Percentiles rank a stretch among this genome's conserved stretches.
Evolutionary conservation across 2,888 invertebrate genomes (phyloP).

Genomic region (Apamea monoglypha): DNA sequence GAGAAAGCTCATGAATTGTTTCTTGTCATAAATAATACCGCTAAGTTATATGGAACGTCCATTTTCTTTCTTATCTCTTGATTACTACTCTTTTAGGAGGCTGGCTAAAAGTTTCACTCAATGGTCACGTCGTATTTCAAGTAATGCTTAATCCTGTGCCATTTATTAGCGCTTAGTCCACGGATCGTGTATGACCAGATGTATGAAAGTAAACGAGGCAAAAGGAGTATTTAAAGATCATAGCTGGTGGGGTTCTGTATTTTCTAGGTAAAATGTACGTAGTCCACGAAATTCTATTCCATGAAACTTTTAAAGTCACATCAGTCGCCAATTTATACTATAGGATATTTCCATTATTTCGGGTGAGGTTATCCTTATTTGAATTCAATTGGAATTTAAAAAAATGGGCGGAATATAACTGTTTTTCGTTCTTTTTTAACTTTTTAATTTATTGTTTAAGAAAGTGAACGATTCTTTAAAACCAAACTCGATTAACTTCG

Average conservation of each 20-base stretch:
- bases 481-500: background rate
- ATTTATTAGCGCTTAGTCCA: background rate
- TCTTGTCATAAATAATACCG: slow-evolving; percentile 47
- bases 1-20: slow-evolving; percentile 52
- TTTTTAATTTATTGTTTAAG: no score
- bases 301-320: no score
- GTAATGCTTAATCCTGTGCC: background rate
- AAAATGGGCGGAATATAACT: background rate
- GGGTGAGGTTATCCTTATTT: background rate
- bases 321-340: background rate
- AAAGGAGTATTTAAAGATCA: background rate
- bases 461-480: background rate
- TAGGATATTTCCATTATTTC: background rate
- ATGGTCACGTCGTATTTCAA: background rate
- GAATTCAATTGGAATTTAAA: background rate
- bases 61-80: slow-evolving; percentile 47
- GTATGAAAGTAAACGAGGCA: background rate
- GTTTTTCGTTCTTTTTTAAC: background rate
- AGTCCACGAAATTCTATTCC: background rate
- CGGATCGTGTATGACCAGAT: background rate
- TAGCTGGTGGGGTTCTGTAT: background rate
- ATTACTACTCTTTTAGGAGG: slow-evolving; percentile 19
- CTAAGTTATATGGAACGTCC: slow-evolving; percentile 20
- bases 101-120: slow-evolving; percentile 5
- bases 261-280: no score